phyloP scores from a whole-genome alignment of 2,113 vertebrate species.

The Laticauda laticaudata region DNA sequence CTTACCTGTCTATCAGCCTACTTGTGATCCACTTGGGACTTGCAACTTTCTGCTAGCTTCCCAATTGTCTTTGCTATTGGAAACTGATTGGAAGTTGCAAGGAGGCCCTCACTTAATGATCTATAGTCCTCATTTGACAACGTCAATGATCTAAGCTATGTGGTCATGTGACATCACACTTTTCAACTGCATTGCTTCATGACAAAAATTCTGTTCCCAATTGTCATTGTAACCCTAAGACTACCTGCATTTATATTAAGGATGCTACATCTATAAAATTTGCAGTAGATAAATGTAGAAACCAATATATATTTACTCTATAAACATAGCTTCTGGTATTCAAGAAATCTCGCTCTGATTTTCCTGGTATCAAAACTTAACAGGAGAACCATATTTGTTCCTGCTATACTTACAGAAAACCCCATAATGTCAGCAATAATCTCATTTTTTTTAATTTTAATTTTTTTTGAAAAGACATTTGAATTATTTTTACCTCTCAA shows the following conservation, averaged over 20 bases:
- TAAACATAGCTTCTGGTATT: slow-evolving; percentile 5
- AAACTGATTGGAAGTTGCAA: not conserved
- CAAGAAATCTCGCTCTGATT: not conserved
- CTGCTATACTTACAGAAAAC: not conserved
- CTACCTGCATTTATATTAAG: not conserved
- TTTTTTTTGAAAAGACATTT: not conserved
- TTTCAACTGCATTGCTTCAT: not conserved
- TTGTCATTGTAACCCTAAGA: not conserved
- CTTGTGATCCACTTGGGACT: not conserved
- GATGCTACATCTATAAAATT: not conserved
- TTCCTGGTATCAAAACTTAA: not conserved
- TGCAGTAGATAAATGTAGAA: not conserved
- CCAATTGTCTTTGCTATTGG: not conserved
- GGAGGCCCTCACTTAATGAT: not conserved
- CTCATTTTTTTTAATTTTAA: not conserved
- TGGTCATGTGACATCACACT: not conserved
- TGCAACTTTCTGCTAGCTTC: not conserved
- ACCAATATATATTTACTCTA: not conserved
- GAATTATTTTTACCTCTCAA: not conserved
- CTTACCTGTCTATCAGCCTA: not conserved
- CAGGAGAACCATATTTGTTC: not conserved
- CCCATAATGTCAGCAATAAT: not conserved
- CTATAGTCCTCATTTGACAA: not conserved
- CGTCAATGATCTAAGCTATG: not conserved
- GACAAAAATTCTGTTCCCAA: not conserved